These are phyloP conservation scores for Epizoanthus fatuus DNA, from an alignment of 92 coral and sea anemone species.

Conservation along the genomic window DNA sequence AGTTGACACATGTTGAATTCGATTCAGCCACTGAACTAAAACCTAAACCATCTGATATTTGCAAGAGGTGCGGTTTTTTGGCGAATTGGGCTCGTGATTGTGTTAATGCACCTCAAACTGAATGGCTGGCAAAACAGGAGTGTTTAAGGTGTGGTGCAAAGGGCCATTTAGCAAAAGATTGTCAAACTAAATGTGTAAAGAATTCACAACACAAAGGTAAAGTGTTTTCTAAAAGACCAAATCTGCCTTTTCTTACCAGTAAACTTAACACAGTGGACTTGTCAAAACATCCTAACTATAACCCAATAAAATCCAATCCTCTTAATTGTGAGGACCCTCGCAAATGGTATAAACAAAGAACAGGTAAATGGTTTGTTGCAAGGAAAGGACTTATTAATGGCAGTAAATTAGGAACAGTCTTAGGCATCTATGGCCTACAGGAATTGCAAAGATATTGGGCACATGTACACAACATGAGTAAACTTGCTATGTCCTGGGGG, in stretches of 20 bases:
- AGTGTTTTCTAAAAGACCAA: slow-evolving; percentile 1
- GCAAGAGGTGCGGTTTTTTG: slow-evolving; percentile 29
- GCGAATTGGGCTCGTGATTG: slow-evolving; percentile 44
- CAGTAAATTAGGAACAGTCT: slow-evolving; percentile 8
- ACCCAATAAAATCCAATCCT: background rate
- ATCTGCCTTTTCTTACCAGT: slow-evolving; percentile 15
- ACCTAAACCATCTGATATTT: slow-evolving; percentile 32
- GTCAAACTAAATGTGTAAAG: slow-evolving; percentile 11
- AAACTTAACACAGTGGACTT: slow-evolving; percentile 13
- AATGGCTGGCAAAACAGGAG: slow-evolving; percentile 47
- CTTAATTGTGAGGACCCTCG: no score
- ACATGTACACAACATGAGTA: background rate
- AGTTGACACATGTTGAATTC: background rate
- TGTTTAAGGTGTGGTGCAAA: slow-evolving; percentile 40
- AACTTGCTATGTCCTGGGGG: background rate
- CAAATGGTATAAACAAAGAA: slow-evolving; percentile 19
- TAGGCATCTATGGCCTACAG: slow-evolving; percentile 4
- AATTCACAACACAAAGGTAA: background rate
- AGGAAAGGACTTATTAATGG: slow-evolving; percentile 31
- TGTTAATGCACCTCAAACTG: slow-evolving; percentile 20
- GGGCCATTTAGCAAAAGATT: background rate
- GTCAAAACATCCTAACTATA: background rate
- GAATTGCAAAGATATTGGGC: background rate
- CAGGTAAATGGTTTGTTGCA: slow-evolving; percentile 24
- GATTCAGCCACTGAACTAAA: background rate